These are phyloP conservation scores for Illadopsis cleaveri DNA, from an alignment of 2,113 vertebrate species.

Conservation along the genomic window DNA sequence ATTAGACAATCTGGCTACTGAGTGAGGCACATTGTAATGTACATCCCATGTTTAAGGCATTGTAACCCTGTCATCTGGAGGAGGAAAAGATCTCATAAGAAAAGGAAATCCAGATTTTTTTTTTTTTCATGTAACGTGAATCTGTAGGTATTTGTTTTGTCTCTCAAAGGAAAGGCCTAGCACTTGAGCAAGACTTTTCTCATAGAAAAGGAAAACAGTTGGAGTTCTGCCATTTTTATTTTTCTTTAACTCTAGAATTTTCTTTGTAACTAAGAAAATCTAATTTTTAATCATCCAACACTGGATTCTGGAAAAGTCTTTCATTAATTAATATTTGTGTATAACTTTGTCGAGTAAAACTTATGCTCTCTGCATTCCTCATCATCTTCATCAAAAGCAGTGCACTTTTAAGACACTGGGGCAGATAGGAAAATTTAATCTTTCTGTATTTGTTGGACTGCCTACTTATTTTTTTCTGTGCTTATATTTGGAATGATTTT, in stretches of 20 bases:
- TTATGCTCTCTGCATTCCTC: background rate
- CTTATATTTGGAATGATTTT: background rate
- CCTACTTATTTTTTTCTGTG: background rate
- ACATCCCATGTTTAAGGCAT: background rate
- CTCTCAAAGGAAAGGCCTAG: constrained; percentile 9
- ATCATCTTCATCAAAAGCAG: background rate
- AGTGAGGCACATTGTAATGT: background rate
- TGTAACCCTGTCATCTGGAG: background rate
- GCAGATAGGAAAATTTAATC: background rate
- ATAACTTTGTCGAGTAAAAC: constrained; percentile 1
- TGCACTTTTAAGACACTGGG: background rate
- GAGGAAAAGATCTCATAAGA: background rate
- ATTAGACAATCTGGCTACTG: background rate
- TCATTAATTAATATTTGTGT: constrained; percentile 17
- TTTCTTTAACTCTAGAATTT: background rate
- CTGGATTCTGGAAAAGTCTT: background rate
- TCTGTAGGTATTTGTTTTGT: constrained; percentile 36
- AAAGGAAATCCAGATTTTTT: background rate
- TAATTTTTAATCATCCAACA: constrained; percentile 1
- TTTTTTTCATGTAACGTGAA: background rate
- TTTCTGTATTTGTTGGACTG: constrained; percentile 12
- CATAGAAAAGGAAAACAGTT: background rate
- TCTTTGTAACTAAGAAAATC: background rate
- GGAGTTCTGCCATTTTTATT: background rate
- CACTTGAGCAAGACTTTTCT: background rate